Percentiles rank a stretch among this genome's conserved stretches.
phyloP scores from a whole-genome alignment of 2,888 invertebrate genomes.

The Xylota segnis region DNA sequence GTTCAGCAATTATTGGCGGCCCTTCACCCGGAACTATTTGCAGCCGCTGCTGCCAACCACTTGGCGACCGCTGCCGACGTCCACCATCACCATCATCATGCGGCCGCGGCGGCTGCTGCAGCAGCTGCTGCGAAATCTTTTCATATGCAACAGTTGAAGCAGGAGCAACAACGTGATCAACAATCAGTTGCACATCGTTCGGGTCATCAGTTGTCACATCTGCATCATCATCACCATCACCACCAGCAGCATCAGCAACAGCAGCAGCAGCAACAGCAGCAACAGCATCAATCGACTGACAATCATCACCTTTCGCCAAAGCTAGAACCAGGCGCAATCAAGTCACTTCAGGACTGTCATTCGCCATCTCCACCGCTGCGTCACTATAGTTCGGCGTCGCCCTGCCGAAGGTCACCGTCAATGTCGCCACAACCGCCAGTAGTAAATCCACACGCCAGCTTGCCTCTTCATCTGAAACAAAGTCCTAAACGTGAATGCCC shows the following conservation, averaged over 20 bases:
- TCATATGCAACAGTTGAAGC: slow-evolving; percentile 82
- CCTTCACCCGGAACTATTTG: slow-evolving; percentile 89
- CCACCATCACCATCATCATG: slow-evolving; percentile 77
- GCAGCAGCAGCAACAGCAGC: slow-evolving; percentile 80
- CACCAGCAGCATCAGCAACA: slow-evolving; percentile 78
- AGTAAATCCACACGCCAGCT: slow-evolving; percentile 56
- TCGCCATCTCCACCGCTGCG: slow-evolving; percentile 71
- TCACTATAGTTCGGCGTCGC: slow-evolving; percentile 65
- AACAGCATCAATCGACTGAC: slow-evolving; percentile 82
- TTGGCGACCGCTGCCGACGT: slow-evolving; percentile 78
- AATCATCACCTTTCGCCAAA: slow-evolving; percentile 78
- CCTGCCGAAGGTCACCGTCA: slow-evolving; percentile 71
- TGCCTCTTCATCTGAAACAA: slow-evolving; percentile 69
- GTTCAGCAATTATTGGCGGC: slow-evolving; percentile 91
- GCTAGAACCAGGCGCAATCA: slow-evolving; percentile 65
- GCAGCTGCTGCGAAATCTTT: slow-evolving; percentile 81
- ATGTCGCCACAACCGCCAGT: slow-evolving; percentile 64
- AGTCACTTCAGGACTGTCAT: slow-evolving; percentile 62
- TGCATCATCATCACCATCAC: slow-evolving; percentile 77
- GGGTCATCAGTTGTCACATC: slow-evolving; percentile 77
- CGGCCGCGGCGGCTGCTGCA: slow-evolving; percentile 79
- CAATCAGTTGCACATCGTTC: slow-evolving; percentile 77
- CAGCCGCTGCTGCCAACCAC: slow-evolving; percentile 83
- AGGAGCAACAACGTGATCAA: slow-evolving; percentile 82
- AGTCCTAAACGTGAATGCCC: slow-evolving; percentile 75